phyloP scores from a whole-genome alignment of 1,140 invertebrate species.

The Hycleus phaleratus region DNA sequence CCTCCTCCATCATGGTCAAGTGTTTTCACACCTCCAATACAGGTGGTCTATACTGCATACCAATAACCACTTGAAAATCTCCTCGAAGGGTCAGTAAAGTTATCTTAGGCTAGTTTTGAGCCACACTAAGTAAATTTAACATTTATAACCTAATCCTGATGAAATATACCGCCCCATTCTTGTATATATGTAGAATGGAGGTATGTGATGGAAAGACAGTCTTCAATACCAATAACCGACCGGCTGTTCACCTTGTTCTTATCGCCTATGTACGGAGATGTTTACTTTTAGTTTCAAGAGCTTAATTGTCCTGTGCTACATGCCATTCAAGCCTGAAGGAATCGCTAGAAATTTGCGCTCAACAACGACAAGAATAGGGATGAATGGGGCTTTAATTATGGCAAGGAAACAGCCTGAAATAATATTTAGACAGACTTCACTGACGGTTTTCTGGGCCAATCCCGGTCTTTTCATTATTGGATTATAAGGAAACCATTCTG shows the following conservation, averaged over 20 bases:
- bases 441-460: too few relatives aligned
- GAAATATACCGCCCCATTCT: slow-evolving; percentile 4
- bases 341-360: not conserved
- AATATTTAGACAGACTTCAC: slow-evolving; percentile 29
- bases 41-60: slow-evolving; percentile 13
- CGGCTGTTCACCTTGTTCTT: slow-evolving; percentile 3
- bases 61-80: slow-evolving; percentile 8
- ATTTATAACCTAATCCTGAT: slow-evolving; percentile 11
- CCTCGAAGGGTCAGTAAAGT: slow-evolving; percentile 11
- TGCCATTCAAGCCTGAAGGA: not conserved
- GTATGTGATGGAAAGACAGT: too few relatives aligned
- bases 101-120: slow-evolving; percentile 22
- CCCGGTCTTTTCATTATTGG: too few relatives aligned
- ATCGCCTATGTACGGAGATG: slow-evolving; percentile 12
- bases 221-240: not conserved
- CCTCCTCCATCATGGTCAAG: not conserved
- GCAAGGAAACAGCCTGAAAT: slow-evolving; percentile 32
- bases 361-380: slow-evolving; percentile 9
- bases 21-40: slow-evolving; percentile 14
- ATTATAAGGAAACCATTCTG: too few relatives aligned
- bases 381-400: slow-evolving; percentile 29
- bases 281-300: slow-evolving; percentile 23
- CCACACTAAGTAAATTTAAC: slow-evolving; percentile 2
- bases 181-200: too few relatives aligned
- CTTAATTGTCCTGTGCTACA: slow-evolving; percentile 15